These are phyloP conservation scores for Mechanitis messenoides DNA, from an alignment of 2,888 invertebrate genomes.

Conservation along the genomic window DNA sequence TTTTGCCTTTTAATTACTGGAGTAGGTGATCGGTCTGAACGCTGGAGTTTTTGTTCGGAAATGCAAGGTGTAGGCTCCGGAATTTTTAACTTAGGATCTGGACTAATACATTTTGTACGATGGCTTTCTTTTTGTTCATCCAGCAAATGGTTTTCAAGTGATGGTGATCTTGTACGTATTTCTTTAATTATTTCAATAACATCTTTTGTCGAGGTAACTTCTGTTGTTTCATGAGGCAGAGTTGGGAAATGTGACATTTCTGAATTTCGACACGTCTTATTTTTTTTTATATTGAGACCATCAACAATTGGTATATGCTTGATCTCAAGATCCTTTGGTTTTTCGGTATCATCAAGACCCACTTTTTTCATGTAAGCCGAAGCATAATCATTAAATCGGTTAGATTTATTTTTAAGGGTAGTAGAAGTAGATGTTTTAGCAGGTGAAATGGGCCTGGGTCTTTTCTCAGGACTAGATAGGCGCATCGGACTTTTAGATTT, in stretches of 20 bases:
- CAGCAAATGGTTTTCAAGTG: slow-evolving; percentile 46
- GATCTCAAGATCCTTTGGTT: slow-evolving; percentile 43
- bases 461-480: slow-evolving; percentile 62
- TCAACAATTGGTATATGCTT: slow-evolving; percentile 24
- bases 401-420: slow-evolving; percentile 49
- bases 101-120: slow-evolving; percentile 31
- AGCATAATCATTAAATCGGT: slow-evolving; percentile 67
- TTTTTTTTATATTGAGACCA: slow-evolving; percentile 27
- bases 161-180: slow-evolving; percentile 57
- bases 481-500: slow-evolving; percentile 50
- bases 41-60: slow-evolving; percentile 31
- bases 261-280: slow-evolving; percentile 31
- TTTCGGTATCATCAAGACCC: slow-evolving; percentile 56
- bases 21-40: slow-evolving; percentile 48
- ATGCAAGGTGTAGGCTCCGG: slow-evolving; percentile 20
- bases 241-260: slow-evolving; percentile 43
- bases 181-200: slow-evolving; percentile 47
- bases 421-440: slow-evolving; percentile 42
- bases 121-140: slow-evolving; percentile 30
- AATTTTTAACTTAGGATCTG: slow-evolving; percentile 19
- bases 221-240: slow-evolving; percentile 41
- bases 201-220: slow-evolving; percentile 54
- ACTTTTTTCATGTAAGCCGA: slow-evolving; percentile 72
- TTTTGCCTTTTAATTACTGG: slow-evolving; percentile 49
- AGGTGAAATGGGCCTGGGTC: slow-evolving; percentile 55